A percentile compares a stretch with the other conserved stretches of the same genome.
Conservation (phyloP, 2,113 vertebrate genomes). For the Microcebus tavaratra region DNA sequence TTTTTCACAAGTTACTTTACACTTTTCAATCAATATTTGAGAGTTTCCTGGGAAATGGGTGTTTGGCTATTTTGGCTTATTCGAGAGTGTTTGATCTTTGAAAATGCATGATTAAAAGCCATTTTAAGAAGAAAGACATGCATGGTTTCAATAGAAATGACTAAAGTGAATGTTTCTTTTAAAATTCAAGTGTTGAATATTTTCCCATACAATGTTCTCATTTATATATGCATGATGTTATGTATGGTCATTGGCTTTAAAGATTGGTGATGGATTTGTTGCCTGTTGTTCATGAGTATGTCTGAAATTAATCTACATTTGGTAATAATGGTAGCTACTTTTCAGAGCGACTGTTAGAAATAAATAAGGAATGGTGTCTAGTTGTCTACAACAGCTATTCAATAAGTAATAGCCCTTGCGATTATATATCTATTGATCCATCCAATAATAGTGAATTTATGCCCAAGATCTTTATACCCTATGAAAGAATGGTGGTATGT, state of each 20-base stretch:
- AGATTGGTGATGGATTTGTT: neutral
- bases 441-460: neutral
- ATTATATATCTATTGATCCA: neutral
- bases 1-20: neutral
- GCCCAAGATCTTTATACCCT: neutral
- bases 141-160: neutral
- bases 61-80: neutral
- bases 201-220: neutral
- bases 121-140: neutral
- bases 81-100: neutral
- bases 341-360: rapidly evolving
- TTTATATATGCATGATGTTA: neutral
- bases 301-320: no score
- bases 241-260: neutral
- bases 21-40: neutral
- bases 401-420: neutral
- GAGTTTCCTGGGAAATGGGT: neutral
- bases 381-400: neutral
- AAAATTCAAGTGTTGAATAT: neutral
- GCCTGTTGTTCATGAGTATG: neutral
- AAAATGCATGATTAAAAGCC: neutral
- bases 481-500: neutral
- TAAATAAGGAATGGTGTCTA: rapidly evolving
- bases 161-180: neutral
- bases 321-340: rapidly evolving